Conservation (phyloP, 2,888 invertebrate genomes). For the Leptinotarsa peninsularis region DNA sequence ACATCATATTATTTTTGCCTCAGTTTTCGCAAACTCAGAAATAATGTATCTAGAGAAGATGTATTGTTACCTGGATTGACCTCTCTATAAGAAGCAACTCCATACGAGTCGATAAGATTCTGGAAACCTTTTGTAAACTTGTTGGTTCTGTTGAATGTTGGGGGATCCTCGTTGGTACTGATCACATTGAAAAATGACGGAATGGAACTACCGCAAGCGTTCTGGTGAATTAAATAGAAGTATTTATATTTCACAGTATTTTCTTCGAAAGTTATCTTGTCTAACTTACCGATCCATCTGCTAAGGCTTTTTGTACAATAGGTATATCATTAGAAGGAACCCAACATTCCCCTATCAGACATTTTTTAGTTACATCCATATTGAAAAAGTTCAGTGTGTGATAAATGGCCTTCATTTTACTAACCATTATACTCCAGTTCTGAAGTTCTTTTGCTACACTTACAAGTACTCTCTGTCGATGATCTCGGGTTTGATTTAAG, state of each 20-base stretch:
- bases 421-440: conserved; percentile 86
- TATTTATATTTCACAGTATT: conserved; percentile 3
- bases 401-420: conserved; percentile 83
- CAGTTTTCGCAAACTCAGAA: too few species aligned
- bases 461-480: conserved; percentile 84
- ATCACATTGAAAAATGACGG: conserved; percentile 81
- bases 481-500: conserved; percentile 88
- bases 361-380: conserved; percentile 79
- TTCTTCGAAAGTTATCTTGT: background rate
- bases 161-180: conserved; percentile 73
- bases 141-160: conserved; percentile 80
- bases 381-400: conserved; percentile 81
- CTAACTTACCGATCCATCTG: conserved; percentile 79
- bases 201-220: conserved; percentile 74
- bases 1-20: too few species aligned
- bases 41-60: too few species aligned
- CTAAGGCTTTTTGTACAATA: conserved; percentile 81
- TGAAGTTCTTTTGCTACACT: conserved; percentile 89
- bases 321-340: conserved; percentile 80
- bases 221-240: conserved; percentile 57
- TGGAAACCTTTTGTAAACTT: conserved; percentile 83
- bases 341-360: conserved; percentile 79
- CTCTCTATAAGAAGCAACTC: conserved; percentile 80
- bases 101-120: conserved; percentile 81
- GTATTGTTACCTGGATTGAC: conserved; percentile 72